phyloP scores from a whole-genome alignment of 2,113 vertebrate species.

The Grammomys dolichurus region DNA sequence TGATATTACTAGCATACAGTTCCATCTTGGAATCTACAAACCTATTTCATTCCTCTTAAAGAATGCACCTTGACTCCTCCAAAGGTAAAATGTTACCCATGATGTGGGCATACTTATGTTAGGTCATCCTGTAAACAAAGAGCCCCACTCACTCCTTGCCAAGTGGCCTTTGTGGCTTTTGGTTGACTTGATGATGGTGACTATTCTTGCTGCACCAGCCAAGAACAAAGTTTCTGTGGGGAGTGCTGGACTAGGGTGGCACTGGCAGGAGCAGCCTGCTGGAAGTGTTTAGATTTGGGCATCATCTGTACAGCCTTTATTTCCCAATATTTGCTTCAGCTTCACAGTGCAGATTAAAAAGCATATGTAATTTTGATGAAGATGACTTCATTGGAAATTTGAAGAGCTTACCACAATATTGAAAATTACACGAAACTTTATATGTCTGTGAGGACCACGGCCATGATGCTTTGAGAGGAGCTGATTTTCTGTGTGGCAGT shows the following conservation, averaged over 20 bases:
- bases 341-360: conserved; percentile 34
- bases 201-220: fast-evolving
- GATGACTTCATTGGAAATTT: neutral
- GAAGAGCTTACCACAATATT: conserved; percentile 12
- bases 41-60: neutral
- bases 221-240: neutral
- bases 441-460: neutral
- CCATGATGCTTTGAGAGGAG: neutral
- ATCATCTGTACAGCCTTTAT: conserved; percentile 31
- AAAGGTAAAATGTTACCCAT: neutral
- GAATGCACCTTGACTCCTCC: neutral
- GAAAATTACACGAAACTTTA: neutral
- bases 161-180: neutral
- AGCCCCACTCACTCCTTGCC: neutral
- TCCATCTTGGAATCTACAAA: neutral
- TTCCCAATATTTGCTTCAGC: conserved; percentile 52
- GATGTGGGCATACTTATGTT: neutral
- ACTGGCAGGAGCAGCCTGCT: neutral
- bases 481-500: neutral
- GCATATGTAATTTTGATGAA: neutral
- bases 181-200: neutral
- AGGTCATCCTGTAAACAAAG: neutral
- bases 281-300: neutral
- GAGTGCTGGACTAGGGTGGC: neutral
- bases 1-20: neutral